Evolutionary conservation across 2,113 vertebrate species (phyloP).

Genomic region (Galeopterus variegatus): DNA sequence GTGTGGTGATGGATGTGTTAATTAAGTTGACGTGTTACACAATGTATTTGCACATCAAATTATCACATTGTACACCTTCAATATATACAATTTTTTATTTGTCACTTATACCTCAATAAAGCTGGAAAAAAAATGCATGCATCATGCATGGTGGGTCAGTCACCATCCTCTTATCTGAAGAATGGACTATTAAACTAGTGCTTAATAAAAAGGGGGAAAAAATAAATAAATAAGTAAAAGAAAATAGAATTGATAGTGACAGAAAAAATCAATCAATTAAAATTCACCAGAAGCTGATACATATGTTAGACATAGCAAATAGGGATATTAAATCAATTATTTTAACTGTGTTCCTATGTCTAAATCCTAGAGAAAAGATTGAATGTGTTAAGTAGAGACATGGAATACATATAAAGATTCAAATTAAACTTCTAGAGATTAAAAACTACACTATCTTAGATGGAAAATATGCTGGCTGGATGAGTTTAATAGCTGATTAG

Average conservation of each 20-base stretch:
- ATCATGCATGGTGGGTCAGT: no score
- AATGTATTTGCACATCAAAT: neutral
- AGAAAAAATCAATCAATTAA: neutral
- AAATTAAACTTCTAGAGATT: neutral
- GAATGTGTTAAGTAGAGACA: neutral
- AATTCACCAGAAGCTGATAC: neutral
- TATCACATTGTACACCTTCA: neutral
- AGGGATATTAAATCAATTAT: neutral
- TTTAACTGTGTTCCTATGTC: neutral
- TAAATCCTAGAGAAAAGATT: neutral
- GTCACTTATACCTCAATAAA: no score
- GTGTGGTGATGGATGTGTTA: neutral
- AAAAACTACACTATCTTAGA: neutral
- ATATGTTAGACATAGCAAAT: neutral
- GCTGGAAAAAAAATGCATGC: no score
- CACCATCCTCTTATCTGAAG: neutral
- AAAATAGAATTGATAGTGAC: neutral
- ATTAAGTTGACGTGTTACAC: neutral
- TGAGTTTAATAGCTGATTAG: neutral
- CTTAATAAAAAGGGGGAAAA: neutral
- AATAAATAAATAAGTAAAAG: neutral
- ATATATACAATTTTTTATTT: neutral
- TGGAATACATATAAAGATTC: neutral
- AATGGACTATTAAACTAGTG: neutral
- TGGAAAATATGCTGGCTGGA: neutral